A percentile compares a stretch with the other conserved stretches of the same genome.
These are phyloP conservation scores for Dendrophyllia cribrosa DNA, from an alignment of 64 coral and sea anemone genomes.

Conservation along the genomic window DNA sequence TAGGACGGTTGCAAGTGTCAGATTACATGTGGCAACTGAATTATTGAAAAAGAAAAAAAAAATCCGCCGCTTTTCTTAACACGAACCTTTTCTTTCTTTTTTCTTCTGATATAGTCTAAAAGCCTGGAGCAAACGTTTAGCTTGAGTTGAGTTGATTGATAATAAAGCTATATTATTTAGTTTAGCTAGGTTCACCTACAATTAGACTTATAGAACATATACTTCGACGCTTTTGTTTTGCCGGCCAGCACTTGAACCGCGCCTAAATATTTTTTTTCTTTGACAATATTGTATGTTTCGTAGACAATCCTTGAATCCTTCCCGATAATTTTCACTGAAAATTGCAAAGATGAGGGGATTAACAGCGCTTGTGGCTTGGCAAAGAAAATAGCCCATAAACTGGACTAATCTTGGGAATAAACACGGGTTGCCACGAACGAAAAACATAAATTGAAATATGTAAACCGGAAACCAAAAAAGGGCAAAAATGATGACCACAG, in stretches of 20 bases:
- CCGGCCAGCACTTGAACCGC: neutral
- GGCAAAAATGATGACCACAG: constrained; percentile 45
- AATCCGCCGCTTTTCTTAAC: too few relatives aligned
- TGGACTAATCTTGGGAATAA: neutral
- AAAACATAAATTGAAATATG: constrained; percentile 37
- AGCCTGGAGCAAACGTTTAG: too few relatives aligned
- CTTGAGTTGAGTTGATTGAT: too few relatives aligned
- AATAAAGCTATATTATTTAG: too few relatives aligned
- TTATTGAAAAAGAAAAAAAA: too few relatives aligned
- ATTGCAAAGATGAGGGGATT: constrained; percentile 63
- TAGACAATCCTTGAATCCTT: constrained; percentile 9
- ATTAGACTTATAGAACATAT: neutral
- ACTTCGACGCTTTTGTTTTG: neutral
- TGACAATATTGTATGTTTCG: neutral
- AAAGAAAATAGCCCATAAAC: constrained; percentile 72
- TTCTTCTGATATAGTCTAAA: too few relatives aligned
- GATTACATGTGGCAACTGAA: too few relatives aligned
- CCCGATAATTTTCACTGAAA: constrained; percentile 61
- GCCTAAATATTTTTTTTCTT: neutral
- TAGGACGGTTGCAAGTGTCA: too few relatives aligned
- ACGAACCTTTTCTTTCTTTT: too few relatives aligned
- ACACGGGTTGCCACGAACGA: constrained; percentile 6
- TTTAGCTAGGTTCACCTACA: too few relatives aligned
- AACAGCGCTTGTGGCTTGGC: constrained; percentile 55
- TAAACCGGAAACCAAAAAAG: constrained; percentile 68